Evolutionary conservation across 2,113 vertebrate genomes (phyloP).

Genomic region (Nibea albiflora): DNA sequence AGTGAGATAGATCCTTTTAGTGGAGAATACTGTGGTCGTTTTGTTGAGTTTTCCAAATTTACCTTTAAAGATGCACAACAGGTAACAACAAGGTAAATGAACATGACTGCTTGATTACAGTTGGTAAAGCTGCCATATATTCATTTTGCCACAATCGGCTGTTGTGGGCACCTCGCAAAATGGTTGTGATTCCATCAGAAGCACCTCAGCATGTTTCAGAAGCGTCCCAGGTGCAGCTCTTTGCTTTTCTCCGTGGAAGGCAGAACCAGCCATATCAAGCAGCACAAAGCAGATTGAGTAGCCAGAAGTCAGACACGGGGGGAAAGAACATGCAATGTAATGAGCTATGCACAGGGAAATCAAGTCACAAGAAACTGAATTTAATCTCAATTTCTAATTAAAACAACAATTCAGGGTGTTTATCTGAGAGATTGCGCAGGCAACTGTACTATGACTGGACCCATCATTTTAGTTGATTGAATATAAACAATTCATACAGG

Average conservation of each 20-base stretch:
- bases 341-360: no score
- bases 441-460: not conserved
- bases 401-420: not conserved
- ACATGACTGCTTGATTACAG: not conserved
- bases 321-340: no score
- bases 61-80: not conserved
- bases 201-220: no score
- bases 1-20: not conserved
- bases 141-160: no score
- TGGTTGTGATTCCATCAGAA: no score
- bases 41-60: not conserved
- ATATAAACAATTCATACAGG: not conserved
- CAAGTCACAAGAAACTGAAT: not conserved
- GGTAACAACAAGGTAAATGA: not conserved
- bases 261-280: no score
- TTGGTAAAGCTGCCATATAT: no score
- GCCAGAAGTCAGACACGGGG: no score
- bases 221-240: no score
- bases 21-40: not conserved
- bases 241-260: no score
- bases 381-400: not conserved
- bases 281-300: no score
- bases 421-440: not conserved
- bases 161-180: no score
- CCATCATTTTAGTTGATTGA: not conserved